Base-by-base conservation (phyloP, 2,888 invertebrate genomes). In the Penaeus monodon region DNA sequence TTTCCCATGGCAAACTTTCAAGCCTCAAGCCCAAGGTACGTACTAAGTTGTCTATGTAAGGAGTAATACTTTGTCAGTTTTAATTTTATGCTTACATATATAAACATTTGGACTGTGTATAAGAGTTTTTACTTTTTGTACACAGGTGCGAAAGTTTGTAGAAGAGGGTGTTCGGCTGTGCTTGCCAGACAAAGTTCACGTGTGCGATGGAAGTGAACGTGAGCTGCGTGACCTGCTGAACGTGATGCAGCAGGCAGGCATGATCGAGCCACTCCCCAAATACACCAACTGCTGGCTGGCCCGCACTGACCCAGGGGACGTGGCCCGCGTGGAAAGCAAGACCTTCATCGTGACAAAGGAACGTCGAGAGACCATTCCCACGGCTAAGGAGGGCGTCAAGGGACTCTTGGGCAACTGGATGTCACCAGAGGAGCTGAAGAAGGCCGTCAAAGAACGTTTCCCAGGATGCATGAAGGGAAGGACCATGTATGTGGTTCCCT, bases 401-500 rank as follows among this genome's bases (percentile, higher is more conserved):
- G 97, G 98, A 0, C 95, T 96, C 0, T 93, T 99, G 88, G 99
- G 99, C 64, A 97, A 98, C 93, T 99, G 98, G 96, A 97, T 99
- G 92, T 94, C 96, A 0, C 96, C 97, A 0, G 92, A 93, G 24
- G 96, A 97, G 91, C 96, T 98, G 94, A 95, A 97, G 81, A 93
- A 94, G 81, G 97, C 96, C 0, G 94, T 98, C 8, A 93, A 95
- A 74, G 95, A 96, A 66, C 94, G 99, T 78, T 99, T 99, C 92
- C 97, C 97, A 0, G 97, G 97, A 73, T 96, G 96, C 92, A 97
- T 97, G 97, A 73, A 93, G 95, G 96, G 96, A 84, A 96, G 99
- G 89, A 99, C 98, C 3, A 99, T 99, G 99, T 99, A 98, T 93
- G 96, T 99, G 90, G 96, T 99, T 87, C 99, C 99, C 33, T 99